Conservation (phyloP, 37 sponge, comb jelly and placozoan genomes). For the Theonella swinhoei region DNA sequence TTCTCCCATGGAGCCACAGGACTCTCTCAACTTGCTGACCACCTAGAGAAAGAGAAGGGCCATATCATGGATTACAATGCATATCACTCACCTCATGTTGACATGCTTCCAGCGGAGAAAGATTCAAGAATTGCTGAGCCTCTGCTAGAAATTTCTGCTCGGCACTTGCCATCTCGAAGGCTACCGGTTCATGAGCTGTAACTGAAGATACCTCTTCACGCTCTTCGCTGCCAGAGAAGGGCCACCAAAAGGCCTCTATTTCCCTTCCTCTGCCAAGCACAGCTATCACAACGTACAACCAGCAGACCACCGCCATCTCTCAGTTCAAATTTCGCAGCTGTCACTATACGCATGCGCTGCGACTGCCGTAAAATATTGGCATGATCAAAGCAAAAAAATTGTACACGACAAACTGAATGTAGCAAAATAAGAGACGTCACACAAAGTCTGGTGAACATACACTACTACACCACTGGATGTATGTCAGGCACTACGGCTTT, state of each 20-base stretch:
- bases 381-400: too few relatives aligned
- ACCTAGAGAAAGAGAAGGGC: conserved; percentile 22
- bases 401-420: too few relatives aligned
- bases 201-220: neutral
- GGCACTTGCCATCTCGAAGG: conserved; percentile 60
- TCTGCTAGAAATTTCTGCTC: conserved; percentile 79
- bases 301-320: too few relatives aligned
- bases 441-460: too few relatives aligned
- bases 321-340: too few relatives aligned
- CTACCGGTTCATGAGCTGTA: neutral
- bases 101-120: conserved; percentile 66
- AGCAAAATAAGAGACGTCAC: too few relatives aligned
- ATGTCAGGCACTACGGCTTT: neutral
- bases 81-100: conserved; percentile 48
- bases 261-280: too few relatives aligned
- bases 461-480: too few relatives aligned
- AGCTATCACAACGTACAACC: too few relatives aligned
- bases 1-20: conserved; percentile 76
- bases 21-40: conserved; percentile 24
- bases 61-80: neutral
- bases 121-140: conserved; percentile 60
- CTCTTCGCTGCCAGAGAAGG: conserved; percentile 25
- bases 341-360: too few relatives aligned
- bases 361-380: too few relatives aligned
- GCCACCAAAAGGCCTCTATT: conserved; percentile 40